Evolutionary conservation across 2,888 invertebrate genomes (phyloP).

Genomic region (Andrena dorsata): DNA sequence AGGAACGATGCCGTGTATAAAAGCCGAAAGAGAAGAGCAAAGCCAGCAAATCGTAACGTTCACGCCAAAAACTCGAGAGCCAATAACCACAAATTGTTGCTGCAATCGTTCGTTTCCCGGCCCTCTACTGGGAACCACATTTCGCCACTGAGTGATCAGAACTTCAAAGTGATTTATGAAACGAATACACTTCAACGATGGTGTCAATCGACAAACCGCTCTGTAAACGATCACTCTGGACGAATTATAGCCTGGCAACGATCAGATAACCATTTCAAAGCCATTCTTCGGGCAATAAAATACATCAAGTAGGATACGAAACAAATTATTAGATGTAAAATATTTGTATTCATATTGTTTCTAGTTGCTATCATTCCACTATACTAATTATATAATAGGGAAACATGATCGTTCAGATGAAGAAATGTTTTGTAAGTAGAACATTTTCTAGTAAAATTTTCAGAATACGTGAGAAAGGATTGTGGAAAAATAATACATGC

Average conservation of each 20-base stretch:
- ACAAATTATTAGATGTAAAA: not conserved
- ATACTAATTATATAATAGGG: no score
- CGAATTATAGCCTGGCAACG: constrained; percentile 15
- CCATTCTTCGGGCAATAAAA: not conserved
- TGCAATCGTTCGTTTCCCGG: constrained; percentile 47
- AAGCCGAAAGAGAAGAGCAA: not conserved
- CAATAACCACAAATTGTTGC: constrained; percentile 60
- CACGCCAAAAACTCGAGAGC: constrained; percentile 38
- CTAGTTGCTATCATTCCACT: no score
- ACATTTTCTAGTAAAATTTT: not conserved
- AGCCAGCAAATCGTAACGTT: constrained; percentile 40
- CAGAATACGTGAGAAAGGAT: not conserved
- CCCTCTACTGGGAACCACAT: constrained; percentile 29
- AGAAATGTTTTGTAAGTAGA: no score
- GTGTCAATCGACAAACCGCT: constrained; percentile 43
- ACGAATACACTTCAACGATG: constrained; percentile 39
- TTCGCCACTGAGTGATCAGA: constrained; percentile 37
- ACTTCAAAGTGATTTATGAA: constrained; percentile 64
- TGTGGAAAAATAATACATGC: not conserved
- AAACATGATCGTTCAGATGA: no score
- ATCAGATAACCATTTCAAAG: not conserved
- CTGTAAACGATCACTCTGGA: constrained; percentile 36
- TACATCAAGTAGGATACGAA: not conserved
- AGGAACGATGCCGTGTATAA: not conserved
- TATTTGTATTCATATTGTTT: no score